A percentile compares a stretch with the other conserved stretches of the same genome.
These are phyloP conservation scores for Strigops habroptila DNA, from an alignment of 2,113 vertebrate genomes.

Conservation along the genomic window DNA sequence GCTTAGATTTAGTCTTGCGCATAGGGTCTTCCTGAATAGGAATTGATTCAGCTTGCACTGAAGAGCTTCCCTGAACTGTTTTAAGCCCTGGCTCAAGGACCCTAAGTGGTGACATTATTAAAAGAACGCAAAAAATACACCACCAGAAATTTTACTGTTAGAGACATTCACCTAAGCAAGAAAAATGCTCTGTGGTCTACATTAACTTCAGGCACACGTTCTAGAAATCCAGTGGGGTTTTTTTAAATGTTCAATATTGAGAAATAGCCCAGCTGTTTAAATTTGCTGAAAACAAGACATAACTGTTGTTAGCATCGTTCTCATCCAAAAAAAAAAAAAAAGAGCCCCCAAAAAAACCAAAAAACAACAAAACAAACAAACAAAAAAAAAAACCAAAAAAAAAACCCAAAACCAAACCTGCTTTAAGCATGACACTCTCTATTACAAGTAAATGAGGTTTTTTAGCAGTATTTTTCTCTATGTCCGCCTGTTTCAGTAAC, in stretches of 20 bases:
- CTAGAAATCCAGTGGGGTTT: background rate
- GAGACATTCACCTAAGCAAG: background rate
- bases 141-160: background rate
- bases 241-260: background rate
- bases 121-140: background rate
- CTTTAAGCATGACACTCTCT: background rate
- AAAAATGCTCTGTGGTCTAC: background rate
- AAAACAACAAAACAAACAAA: background rate
- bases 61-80: constrained; percentile 7
- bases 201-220: background rate
- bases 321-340: background rate
- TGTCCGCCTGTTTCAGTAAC: background rate
- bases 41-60: constrained; percentile 3
- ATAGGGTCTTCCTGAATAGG: background rate
- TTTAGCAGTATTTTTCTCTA: background rate
- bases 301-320: background rate
- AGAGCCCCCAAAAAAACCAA: background rate
- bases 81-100: background rate
- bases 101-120: background rate
- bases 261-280: background rate
- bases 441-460: background rate
- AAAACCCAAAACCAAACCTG: background rate
- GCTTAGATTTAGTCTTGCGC: constrained; percentile 3
- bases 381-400: background rate
- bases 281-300: background rate